Percentiles rank a stretch among this genome's conserved stretches.
Evolutionary conservation across 2,113 vertebrate genomes (phyloP).

Genomic region (Sprattus sprattus): DNA sequence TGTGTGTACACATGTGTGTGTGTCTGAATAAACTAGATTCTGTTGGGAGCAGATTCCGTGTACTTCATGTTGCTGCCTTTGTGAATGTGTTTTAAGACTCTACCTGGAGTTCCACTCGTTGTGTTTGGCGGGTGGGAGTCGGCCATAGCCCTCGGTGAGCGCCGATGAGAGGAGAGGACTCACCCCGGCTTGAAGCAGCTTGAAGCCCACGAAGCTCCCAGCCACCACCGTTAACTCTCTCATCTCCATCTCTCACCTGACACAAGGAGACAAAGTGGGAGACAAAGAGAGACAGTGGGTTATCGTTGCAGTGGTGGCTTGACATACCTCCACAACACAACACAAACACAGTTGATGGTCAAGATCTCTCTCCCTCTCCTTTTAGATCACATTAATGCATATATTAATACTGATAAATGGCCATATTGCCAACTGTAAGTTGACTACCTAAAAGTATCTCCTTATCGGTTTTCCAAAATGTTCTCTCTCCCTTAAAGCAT

Average conservation of each 20-base stretch:
- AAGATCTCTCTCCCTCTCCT: too few relatives aligned
- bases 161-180: slow-evolving; percentile 66
- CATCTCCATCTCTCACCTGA: slow-evolving; percentile 76
- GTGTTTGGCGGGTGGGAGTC: slow-evolving; percentile 63
- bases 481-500: too few relatives aligned
- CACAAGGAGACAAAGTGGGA: slow-evolving; percentile 14
- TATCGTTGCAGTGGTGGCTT: neutral
- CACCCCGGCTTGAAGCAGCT: slow-evolving; percentile 71
- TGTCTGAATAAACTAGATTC: neutral
- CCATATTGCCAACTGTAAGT: too few relatives aligned
- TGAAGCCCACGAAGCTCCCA: slow-evolving; percentile 74
- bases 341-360: neutral
- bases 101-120: slow-evolving; percentile 82
- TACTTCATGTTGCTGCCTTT: neutral
- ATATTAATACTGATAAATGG: too few relatives aligned
- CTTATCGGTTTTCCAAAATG: too few relatives aligned
- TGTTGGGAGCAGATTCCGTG: neutral
- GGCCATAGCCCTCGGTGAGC: slow-evolving; percentile 60
- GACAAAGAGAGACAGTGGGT: neutral
- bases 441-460: too few relatives aligned
- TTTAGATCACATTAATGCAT: too few relatives aligned
- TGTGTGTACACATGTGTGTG: neutral
- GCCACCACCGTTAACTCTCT: slow-evolving; percentile 76
- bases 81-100: slow-evolving; percentile 9
- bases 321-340: neutral